These are phyloP conservation scores for Betta splendens DNA, from an alignment of 2,797 vertebrate genomes.

Conservation along the genomic window DNA sequence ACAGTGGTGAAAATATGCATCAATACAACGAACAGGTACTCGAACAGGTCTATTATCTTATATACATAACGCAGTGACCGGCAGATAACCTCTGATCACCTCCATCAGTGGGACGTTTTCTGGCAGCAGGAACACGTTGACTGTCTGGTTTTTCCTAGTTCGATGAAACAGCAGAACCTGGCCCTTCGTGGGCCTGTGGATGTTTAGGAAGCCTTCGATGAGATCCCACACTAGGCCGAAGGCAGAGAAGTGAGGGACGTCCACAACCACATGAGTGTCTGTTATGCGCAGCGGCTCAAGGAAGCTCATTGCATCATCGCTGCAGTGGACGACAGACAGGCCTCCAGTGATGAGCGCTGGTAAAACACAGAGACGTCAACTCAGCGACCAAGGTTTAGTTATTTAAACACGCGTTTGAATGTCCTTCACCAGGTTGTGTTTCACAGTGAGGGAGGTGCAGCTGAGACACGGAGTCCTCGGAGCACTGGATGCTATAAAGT, in stretches of 20 bases:
- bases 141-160: not conserved
- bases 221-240: constrained; percentile 9
- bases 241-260: constrained; percentile 27
- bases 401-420: too few species aligned
- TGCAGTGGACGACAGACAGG: constrained; percentile 27
- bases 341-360: not conserved
- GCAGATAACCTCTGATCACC: too few species aligned
- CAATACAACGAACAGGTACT: too few species aligned
- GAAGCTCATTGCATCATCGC: constrained; percentile 7
- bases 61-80: too few species aligned
- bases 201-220: not conserved
- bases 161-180: constrained; percentile 23
- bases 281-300: not conserved
- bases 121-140: constrained; percentile 27
- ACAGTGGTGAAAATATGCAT: too few species aligned
- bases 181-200: not conserved
- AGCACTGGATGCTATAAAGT: constrained; percentile 12
- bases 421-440: constrained; percentile 17
- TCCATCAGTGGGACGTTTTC: not conserved
- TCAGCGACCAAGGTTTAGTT: too few species aligned
- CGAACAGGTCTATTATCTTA: too few species aligned
- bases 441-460: constrained; percentile 46
- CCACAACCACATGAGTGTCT: constrained; percentile 16
- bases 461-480: not conserved
- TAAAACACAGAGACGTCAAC: not conserved